Evolutionary conservation across 2,113 vertebrate genomes (phyloP).

Genomic region (Microtus pennsylvanicus): DNA sequence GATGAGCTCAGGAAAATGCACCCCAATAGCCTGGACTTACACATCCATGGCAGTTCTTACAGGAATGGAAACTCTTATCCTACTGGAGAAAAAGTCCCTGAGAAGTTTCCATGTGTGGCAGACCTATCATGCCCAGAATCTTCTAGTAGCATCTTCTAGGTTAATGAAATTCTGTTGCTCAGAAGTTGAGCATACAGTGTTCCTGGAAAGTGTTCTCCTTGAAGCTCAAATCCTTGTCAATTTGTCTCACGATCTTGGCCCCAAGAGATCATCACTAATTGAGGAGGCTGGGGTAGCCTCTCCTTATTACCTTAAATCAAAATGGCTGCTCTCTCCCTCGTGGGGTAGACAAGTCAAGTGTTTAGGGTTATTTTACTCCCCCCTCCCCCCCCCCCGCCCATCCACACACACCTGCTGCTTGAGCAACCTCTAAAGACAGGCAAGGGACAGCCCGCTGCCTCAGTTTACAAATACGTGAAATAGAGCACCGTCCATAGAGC

Average conservation of each 20-base stretch:
- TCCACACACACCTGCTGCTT: not conserved
- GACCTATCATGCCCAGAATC: not conserved
- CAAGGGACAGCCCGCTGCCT: slow-evolving; percentile 49
- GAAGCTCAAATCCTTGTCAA: not conserved
- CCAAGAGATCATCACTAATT: not conserved
- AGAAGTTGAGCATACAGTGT: not conserved
- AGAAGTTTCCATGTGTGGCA: not conserved
- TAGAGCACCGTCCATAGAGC: not conserved
- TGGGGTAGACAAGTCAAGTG: not conserved
- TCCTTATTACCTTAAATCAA: not conserved
- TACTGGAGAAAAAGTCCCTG: not conserved
- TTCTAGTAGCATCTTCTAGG: not conserved
- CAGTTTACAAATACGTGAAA: slow-evolving; percentile 74
- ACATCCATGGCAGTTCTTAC: not conserved
- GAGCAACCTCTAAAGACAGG: not conserved
- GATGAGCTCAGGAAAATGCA: not conserved
- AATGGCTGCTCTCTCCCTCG: not conserved
- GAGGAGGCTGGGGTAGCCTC: rapidly evolving
- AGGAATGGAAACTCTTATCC: not conserved
- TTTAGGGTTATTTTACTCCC: not conserved
- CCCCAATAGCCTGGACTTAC: not conserved
- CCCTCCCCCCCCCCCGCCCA: no score
- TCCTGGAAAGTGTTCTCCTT: not conserved
- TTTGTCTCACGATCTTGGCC: not conserved
- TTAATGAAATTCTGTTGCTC: not conserved